Evolutionary conservation across 2,113 vertebrate species (phyloP), one percentile per base, ranked within the genome.

Genomic region (Lasiurus cinereus): DNA sequence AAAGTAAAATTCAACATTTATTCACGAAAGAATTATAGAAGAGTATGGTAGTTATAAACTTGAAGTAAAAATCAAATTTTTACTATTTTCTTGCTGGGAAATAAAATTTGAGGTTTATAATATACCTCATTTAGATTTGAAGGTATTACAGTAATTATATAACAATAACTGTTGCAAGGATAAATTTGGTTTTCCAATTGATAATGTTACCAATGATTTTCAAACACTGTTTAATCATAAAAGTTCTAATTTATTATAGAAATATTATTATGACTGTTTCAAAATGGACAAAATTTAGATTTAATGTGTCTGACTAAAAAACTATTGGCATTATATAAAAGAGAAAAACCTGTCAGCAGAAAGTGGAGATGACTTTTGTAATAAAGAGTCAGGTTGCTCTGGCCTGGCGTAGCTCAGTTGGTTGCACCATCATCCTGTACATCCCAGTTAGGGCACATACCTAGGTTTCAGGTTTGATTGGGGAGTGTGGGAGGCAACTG

Each of bases 151-250:
- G 93, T 48, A 62, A 62, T 64, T 1, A 50, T 77, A 62, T 21
- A 56, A 33, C 31, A 82, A 36, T 73, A 52, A 77, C 39, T 83
- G 10, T 78, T 54, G 24, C 14, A 69, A 88, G 62, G 18, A 6
- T 88, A 79, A 83, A 85, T 93, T 94, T 84, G 31, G 19, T 76
- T 73, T 91, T 8, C 33, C 6, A 80, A 29, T n/a, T 91, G 4
- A n/a, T 74, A 76, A 52, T 64, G 50, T 50, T 90, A 64, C 3
- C 11, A 88, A 39, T 2, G 36, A 56, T 92, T 95, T 92, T 96
- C 22, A 94, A 92, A 83, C 6, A 69, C 66, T 48, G 24, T 33
- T 76, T 72, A 82, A 48, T 64, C 43, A 72, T 91, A 46, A 31
- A 83, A 59, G 62, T 90, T 84, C 6, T 62, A 31, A 77, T 67